A percentile compares a stretch with the other conserved stretches of the same genome.
These are phyloP conservation scores for Hybos culiciformis DNA, from an alignment of 2,888 invertebrate species.

Conservation along the genomic window DNA sequence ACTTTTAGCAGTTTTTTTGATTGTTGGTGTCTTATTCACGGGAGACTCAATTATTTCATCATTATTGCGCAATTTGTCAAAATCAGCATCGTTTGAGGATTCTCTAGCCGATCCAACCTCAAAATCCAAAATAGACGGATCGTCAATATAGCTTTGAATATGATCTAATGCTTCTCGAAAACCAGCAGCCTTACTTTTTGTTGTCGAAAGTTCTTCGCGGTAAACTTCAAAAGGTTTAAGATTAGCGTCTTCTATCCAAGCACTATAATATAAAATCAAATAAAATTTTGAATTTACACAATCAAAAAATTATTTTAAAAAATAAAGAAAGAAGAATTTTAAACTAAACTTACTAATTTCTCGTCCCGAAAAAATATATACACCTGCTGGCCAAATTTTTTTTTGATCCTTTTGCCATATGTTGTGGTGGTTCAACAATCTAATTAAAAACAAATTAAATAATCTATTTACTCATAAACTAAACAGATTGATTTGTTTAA, in stretches of 20 bases:
- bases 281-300: conserved; percentile 1
- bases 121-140: conserved; percentile 40
- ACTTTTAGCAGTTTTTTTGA: conserved; percentile 11
- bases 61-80: conserved; percentile 52
- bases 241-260: conserved; percentile 77
- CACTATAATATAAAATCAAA: conserved; percentile 41
- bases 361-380: conserved; percentile 89
- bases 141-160: conserved; percentile 64
- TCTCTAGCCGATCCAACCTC: conserved; percentile 23
- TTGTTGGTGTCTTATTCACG: conserved; percentile 14
- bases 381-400: conserved; percentile 65
- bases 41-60: conserved; percentile 23
- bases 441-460: conserved; percentile 33
- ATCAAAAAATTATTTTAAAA: neutral
- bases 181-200: conserved; percentile 55
- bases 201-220: conserved; percentile 62
- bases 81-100: conserved; percentile 50
- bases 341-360: conserved; percentile 69
- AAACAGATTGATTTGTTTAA: too few species aligned
- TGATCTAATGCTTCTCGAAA: conserved; percentile 69
- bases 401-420: conserved; percentile 55
- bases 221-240: conserved; percentile 69
- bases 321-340: conserved; percentile 1
- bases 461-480: conserved; percentile 5
- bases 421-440: conserved; percentile 70